Evolutionary conservation across 2,888 invertebrate genomes (phyloP), one percentile per base, ranked within the genome.

Genomic region (Bhutanitis thaidina): DNA sequence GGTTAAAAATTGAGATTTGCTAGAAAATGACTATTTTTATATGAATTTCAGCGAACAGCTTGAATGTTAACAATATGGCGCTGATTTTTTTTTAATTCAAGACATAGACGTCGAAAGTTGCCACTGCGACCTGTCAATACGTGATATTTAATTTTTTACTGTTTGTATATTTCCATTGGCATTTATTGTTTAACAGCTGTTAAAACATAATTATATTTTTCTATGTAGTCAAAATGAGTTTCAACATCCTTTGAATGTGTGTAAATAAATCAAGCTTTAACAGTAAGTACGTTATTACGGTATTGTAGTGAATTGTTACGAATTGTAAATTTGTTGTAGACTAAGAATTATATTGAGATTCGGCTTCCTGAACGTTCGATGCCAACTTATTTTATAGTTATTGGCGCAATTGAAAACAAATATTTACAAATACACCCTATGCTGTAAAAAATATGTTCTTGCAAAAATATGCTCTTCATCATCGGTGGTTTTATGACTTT

Each of bases 301-400:
- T 68, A 71, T 74, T 69, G 69, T 80, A 82, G 75, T 64, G 60
- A 76, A 74, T 79, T 85, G 85, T 87, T 87, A 77, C 71, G 57
- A 65, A 73, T 60, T 81, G 80, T 82, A 81, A 76, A 78, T 79
- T 86, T 80, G 82, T 85, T 84, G 69, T 83, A 78, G 75, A 66
- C 60, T 78, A 77, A 75, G 73, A 52, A 60, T 59, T 61, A 61
- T 55, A 61, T 69, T 69, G 69, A 76, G 69, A 80, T 75, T 73
- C 65, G 64, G 77, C 78, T 79, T 80, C 74, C 78, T 65, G 60
- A 65, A 67, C 59, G 62, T 67, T 68, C 60, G 71, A 74, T 71
- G 71, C 74, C 74, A 74, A 71, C 53, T 55, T 49, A 46, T 49
- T 49, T 53, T 43, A 27, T 40, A 45, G 45, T 36, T 43, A 13